Conservation (phyloP, 1,140 invertebrate species). For the Rhyacophila brunnea region DNA sequence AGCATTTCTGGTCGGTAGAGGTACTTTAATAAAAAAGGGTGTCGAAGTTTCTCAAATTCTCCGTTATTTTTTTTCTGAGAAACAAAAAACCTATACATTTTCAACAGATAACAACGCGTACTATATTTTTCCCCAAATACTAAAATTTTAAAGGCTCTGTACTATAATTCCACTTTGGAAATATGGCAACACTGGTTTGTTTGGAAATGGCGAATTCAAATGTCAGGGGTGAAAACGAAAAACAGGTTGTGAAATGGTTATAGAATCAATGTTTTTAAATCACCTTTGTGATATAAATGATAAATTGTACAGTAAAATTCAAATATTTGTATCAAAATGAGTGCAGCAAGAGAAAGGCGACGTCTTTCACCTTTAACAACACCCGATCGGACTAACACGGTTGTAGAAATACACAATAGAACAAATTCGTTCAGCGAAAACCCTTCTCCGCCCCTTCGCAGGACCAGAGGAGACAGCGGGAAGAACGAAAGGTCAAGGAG, state of each 20-base stretch:
- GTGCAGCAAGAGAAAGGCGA: conserved; percentile 19
- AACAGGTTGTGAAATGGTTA: conserved; percentile 12
- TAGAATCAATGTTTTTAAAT: background rate
- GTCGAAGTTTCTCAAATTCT: no score
- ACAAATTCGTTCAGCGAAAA: conserved; percentile 15
- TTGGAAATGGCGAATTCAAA: conserved; percentile 32
- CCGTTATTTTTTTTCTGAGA: no score
- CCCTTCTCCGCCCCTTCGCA: conserved; percentile 1
- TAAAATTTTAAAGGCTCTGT: no score
- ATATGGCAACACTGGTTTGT: conserved; percentile 20
- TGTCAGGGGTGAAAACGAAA: conserved; percentile 27
- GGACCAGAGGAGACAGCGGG: conserved; percentile 11
- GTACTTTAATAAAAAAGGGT: no score
- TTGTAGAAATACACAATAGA: conserved; percentile 31
- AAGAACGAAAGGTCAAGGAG: conserved; percentile 40
- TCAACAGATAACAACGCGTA: no score
- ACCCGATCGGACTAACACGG: conserved; percentile 14
- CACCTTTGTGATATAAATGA: background rate
- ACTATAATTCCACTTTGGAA: no score
- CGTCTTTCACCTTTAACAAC: conserved; percentile 22
- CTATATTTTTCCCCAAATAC: no score
- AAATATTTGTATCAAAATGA: conserved; percentile 19
- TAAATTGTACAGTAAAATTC: background rate
- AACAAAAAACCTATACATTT: no score
- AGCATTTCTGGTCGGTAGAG: no score